Evolutionary conservation across 2,888 invertebrate genomes (phyloP).

Genomic region (Mermis nigrescens): DNA sequence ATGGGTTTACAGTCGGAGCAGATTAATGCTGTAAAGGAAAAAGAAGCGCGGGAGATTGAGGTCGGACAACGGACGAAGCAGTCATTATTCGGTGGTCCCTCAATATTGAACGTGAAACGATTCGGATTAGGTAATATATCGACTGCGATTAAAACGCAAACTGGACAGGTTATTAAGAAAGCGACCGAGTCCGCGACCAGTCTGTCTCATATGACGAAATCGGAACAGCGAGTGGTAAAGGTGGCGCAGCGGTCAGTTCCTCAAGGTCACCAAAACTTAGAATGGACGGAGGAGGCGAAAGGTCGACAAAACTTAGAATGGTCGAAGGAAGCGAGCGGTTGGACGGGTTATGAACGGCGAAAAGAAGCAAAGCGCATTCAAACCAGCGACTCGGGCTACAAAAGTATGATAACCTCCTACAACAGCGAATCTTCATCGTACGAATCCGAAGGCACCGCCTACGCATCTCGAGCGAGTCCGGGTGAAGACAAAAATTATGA

Average conservation of each 20-base stretch:
- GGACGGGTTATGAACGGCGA: not conserved
- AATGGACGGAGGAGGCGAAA: not conserved
- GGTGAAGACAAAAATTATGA: not conserved
- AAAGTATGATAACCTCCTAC: not conserved
- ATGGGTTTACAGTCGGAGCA: no score
- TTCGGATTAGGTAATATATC: not conserved
- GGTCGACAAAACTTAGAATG: not conserved
- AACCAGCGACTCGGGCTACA: not conserved
- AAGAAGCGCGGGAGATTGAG: no score
- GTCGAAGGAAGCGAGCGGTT: not conserved
- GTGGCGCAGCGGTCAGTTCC: no score
- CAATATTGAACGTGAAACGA: not conserved
- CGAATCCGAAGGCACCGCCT: conserved; percentile 8
- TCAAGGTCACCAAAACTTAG: no score
- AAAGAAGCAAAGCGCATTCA: not conserved
- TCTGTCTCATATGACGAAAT: not conserved
- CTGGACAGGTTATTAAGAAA: not conserved
- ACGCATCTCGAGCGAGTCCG: conserved; percentile 1
- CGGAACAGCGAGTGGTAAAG: no score
- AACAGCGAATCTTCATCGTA: not conserved
- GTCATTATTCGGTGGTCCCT: not conserved
- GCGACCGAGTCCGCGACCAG: not conserved
- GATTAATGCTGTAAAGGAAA: no score
- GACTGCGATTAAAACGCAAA: not conserved
- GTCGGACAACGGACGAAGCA: not conserved